Evolutionary conservation across 2,797 vertebrate genomes (phyloP), one percentile per base, ranked within the genome.

Genomic region (Hozukius guyotensis): DNA sequence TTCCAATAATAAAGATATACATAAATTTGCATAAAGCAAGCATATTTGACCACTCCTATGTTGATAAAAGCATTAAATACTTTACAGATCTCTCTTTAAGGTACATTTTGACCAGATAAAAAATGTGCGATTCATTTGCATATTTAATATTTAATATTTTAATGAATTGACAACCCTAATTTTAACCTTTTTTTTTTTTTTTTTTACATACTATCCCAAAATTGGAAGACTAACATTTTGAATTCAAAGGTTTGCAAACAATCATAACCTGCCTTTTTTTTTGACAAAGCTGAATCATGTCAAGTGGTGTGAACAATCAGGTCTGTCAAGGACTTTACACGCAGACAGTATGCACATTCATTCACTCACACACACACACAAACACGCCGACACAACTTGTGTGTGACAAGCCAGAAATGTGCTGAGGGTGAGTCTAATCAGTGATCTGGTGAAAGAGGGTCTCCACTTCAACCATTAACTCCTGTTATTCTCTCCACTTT

Each of bases 391-490:
- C 46, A 52, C 46, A 52, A 24, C 4, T 72, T 56, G 12, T 20
- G 18, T 52, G 49, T 53, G 46, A 64, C 22, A 8, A 63, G 75
- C 38, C 80, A 64, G 56, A 74, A 84, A 88, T 73, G 76, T 66
- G 38, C 76, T 29, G 56, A 76, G 72, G 75, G 38, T 78, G 42
- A 29, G 60, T 80, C 74, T 90, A 91, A 94, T 93, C 89, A 93
- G 91, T 63, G 84, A 83, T 82, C 82, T 84, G 87, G 84, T 86
- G 88, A 91, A 87, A 93, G 79, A 91, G 60, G 81, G 86, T 72
- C 82, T 89, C 85, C 52, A 86, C 82, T 92, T 85, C 69, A 87
- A 68, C 81, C 80, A 88, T 92, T 91, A 93, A 86, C 86, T 90
- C 62, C 34, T 84, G 81, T 90, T 90, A 85, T 86, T 90, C 89